Percentiles rank a stretch among this genome's conserved stretches.
Evolutionary conservation across 2,113 vertebrate species (phyloP).

Genomic region (cattle (Bos taurus)): DNA sequence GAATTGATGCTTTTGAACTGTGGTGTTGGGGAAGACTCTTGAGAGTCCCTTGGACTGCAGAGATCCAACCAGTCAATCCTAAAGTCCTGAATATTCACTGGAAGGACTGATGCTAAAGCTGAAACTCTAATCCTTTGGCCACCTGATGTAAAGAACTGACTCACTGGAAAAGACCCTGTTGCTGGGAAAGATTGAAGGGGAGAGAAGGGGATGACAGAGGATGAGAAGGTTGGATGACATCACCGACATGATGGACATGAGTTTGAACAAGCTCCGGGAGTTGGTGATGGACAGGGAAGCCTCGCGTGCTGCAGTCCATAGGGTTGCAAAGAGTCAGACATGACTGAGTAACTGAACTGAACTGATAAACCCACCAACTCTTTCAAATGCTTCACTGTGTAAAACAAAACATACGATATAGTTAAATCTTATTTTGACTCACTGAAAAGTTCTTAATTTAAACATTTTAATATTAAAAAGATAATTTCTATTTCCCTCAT

Average conservation of each 20-base stretch:
- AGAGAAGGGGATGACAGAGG: neutral
- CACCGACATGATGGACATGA: neutral
- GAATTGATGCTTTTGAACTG: neutral
- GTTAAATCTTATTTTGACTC: neutral
- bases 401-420: neutral
- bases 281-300: neutral
- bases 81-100: neutral
- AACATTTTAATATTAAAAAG: neutral
- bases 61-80: neutral
- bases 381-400: neutral
- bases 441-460: neutral
- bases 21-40: neutral
- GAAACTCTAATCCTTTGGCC: neutral
- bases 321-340: neutral
- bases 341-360: neutral
- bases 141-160: neutral
- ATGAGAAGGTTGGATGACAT: neutral
- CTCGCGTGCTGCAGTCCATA: neutral
- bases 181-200: neutral
- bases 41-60: neutral
- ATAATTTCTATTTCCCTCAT: neutral
- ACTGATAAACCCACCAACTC: neutral
- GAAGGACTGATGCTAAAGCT: neutral
- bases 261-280: neutral
- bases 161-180: neutral